Evolutionary conservation across 2,113 vertebrate genomes (phyloP).

Genomic region (Leptobrachium leishanense): DNA sequence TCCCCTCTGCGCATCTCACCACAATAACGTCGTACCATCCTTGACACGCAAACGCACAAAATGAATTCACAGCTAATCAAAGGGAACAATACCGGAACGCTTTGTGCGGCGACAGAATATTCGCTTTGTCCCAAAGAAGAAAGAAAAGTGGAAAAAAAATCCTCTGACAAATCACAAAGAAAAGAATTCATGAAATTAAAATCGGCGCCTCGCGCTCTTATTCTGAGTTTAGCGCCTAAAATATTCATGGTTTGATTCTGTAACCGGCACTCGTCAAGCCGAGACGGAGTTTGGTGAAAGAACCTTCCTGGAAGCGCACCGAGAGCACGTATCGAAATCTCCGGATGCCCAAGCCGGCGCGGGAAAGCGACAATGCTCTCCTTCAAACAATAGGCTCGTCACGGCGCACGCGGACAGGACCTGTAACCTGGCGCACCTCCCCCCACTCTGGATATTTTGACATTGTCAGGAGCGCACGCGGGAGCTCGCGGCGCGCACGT

Average conservation of each 20-base stretch:
- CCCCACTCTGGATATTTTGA: too few species aligned
- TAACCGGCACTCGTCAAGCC: constrained; percentile 9
- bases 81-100: constrained; percentile 36
- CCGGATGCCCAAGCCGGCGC: too few species aligned
- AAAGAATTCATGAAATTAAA: constrained; percentile 44
- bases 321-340: too few species aligned
- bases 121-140: constrained; percentile 36
- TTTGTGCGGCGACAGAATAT: constrained; percentile 35
- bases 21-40: constrained; percentile 31
- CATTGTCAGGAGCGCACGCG: too few species aligned
- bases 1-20: constrained; percentile 14
- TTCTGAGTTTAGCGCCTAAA: constrained; percentile 19
- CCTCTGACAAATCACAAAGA: constrained; percentile 7
- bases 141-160: constrained; percentile 1
- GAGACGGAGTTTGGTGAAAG: not conserved
- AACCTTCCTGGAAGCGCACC: not conserved
- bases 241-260: constrained; percentile 6
- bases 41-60: constrained; percentile 32
- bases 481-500: too few species aligned
- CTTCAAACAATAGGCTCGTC: too few species aligned
- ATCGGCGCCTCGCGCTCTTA: constrained; percentile 4
- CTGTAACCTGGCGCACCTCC: too few species aligned
- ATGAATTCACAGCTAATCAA: constrained; percentile 43
- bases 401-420: too few species aligned
- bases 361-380: too few species aligned